Evolutionary conservation across 2,888 invertebrate genomes (phyloP), one percentile per base, ranked within the genome.

Genomic region (Drosophila diplacantha): DNA sequence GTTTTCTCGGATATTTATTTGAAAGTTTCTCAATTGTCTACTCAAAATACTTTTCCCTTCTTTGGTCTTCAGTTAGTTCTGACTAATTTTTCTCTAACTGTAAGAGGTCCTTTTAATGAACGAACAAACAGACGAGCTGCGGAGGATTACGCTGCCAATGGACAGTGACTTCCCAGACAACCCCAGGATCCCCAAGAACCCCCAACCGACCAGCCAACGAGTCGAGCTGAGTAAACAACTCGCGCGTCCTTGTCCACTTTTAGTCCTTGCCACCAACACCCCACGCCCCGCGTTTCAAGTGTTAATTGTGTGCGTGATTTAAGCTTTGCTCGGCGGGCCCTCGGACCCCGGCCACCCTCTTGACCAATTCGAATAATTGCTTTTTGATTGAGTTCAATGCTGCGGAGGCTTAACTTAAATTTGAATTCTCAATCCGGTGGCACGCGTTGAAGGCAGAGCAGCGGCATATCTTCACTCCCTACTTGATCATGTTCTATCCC

Each of bases 301-400:
- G 79, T 83, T 81, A 81, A 81, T 81, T 81, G 79, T 75, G 73
- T 76, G 78, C 81, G 81, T 81, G 83, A 81, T 82, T 81, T 81
- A 76, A 81, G 76, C 70, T 71, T 70, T 62, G 41, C 46, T 47
- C 24, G 61, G 38, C 24, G 11, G 29, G 54, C 31, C 39, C 34
- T n/a, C n/a, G n/a, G 3, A 12, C 16, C 26, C 39, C 29, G 41
- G 41, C 55, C 54, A 55, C 51, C 69, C 47, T 52, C 50, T 54
- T 60, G 51, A 43, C 56, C 73, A 67, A 61, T 74, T 72, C 70
- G 71, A 83, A 83, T 85, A 85, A 85, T 85, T 85, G 83, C 85
- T 85, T 85, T 85, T 84, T 85, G 82, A 85, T 85, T 82, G 77
- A 74, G 84, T 84, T 84, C 64, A 67, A 74, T 70, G 66, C 69